Evolutionary conservation across 30 jellyfish, hydroid and myxozoan species (phyloP).

Genomic region (Aurelia sp.): DNA sequence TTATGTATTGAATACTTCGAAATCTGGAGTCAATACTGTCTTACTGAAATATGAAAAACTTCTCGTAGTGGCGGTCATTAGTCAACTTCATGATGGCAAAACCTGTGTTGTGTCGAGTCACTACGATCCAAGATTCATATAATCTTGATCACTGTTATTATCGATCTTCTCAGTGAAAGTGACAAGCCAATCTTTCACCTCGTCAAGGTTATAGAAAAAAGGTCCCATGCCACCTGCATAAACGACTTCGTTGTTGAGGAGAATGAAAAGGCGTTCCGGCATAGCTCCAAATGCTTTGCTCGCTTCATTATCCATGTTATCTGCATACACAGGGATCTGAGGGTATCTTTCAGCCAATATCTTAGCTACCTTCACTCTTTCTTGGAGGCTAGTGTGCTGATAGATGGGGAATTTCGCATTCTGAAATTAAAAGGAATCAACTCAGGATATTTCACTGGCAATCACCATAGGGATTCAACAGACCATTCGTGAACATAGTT

Average conservation of each 20-base stretch:
- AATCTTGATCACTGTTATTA: background rate
- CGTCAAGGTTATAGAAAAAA: slow-evolving; percentile 69
- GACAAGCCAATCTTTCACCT: slow-evolving; percentile 65
- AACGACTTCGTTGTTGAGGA: slow-evolving; percentile 68
- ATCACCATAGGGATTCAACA: too few species aligned
- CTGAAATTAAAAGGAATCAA: slow-evolving; percentile 10
- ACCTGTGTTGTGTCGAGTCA: too few species aligned
- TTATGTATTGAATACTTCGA: too few species aligned
- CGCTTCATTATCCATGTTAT: slow-evolving; percentile 57
- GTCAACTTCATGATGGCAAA: too few species aligned
- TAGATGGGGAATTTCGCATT: slow-evolving; percentile 31
- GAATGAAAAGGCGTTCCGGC: slow-evolving; percentile 79
- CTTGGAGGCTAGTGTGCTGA: slow-evolving; percentile 58
- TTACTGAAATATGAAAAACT: too few species aligned
- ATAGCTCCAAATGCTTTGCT: slow-evolving; percentile 75
- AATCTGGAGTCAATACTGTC: too few species aligned
- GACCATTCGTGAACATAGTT: too few species aligned
- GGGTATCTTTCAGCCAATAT: slow-evolving; percentile 40
- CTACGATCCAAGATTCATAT: too few species aligned
- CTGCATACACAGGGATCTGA: slow-evolving; percentile 70
- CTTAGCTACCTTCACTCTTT: slow-evolving; percentile 71
- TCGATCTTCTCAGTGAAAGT: background rate
- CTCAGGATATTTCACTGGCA: background rate
- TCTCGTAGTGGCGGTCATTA: too few species aligned
- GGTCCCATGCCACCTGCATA: slow-evolving; percentile 92